phyloP scores from a whole-genome alignment of 2,797 vertebrate genomes.

The Sorex maritimensis region DNA sequence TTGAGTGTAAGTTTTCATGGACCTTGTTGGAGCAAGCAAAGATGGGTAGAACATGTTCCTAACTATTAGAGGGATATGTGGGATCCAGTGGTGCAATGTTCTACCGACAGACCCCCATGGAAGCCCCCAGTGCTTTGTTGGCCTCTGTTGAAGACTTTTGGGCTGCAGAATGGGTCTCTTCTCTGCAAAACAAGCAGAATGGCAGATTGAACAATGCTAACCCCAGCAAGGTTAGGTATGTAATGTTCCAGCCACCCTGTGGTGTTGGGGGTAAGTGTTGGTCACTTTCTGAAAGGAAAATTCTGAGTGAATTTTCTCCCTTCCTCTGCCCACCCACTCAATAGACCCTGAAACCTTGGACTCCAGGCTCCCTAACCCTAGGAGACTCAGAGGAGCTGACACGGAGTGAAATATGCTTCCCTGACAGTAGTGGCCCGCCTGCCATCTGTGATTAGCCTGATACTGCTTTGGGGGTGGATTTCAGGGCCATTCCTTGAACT shows the following conservation, averaged over 20 bases:
- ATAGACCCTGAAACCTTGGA: conserved; percentile 20
- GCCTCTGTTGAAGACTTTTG: conserved; percentile 42
- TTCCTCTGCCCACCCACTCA: not conserved
- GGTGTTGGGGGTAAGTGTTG: not conserved
- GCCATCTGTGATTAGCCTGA: conserved; percentile 24
- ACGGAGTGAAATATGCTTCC: conserved; percentile 20
- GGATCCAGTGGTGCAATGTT: not conserved
- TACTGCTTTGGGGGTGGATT: conserved; percentile 56
- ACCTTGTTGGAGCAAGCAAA: not conserved
- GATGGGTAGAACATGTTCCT: not conserved
- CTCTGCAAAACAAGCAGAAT: conserved; percentile 32
- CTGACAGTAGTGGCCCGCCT: not conserved
- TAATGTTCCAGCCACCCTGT: conserved; percentile 25
- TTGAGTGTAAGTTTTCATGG: conserved; percentile 3
- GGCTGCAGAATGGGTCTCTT: not conserved
- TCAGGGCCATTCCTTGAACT: conserved; percentile 54
- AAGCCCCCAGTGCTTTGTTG: not conserved
- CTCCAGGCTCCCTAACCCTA: not conserved
- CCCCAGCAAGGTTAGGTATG: not conserved
- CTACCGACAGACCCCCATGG: not conserved
- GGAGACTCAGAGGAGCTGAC: not conserved
- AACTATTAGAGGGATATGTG: not conserved
- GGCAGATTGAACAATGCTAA: not conserved
- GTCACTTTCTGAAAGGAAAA: conserved; percentile 11
- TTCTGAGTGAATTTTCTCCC: not conserved